These are phyloP conservation scores for Electrona antarctica DNA, from an alignment of 2,113 vertebrate species.

Conservation along the genomic window DNA sequence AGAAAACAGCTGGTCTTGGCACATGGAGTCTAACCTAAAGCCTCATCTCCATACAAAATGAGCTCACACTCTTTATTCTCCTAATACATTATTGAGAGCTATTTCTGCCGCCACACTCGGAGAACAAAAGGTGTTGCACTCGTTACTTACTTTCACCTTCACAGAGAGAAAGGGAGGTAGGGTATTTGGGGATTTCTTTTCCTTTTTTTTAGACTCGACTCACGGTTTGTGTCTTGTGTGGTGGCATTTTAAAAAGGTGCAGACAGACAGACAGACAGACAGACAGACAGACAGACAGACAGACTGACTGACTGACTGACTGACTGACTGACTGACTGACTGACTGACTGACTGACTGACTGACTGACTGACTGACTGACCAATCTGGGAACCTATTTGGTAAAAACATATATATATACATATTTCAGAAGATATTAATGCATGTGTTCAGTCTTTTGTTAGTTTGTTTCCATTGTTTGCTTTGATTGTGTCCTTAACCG, in stretches of 20 bases:
- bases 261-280: constrained; percentile 4
- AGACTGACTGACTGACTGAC: too few relatives aligned
- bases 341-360: too few relatives aligned
- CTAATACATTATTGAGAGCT: constrained; percentile 75
- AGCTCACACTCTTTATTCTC: constrained; percentile 60
- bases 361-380: too few relatives aligned
- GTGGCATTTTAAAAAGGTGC: constrained; percentile 38
- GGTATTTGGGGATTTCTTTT: constrained; percentile 63
- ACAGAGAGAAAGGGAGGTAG: constrained; percentile 46
- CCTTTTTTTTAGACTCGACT: constrained; percentile 38
- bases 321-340: too few relatives aligned
- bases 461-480: constrained; percentile 12
- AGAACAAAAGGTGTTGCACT: constrained; percentile 68
- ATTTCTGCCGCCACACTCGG: constrained; percentile 62
- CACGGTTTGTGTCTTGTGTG: constrained; percentile 41
- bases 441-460: too few relatives aligned
- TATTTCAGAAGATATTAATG: too few relatives aligned
- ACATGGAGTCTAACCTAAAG: constrained; percentile 22
- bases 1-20: constrained; percentile 44
- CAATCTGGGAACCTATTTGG: too few relatives aligned
- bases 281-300: too few relatives aligned
- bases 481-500: constrained; percentile 9
- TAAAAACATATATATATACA: too few relatives aligned
- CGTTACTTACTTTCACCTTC: constrained; percentile 73
- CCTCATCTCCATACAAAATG: constrained; percentile 56